Base-by-base conservation (phyloP, 2,888 invertebrate genomes). In the Halocaridina rubra region DNA sequence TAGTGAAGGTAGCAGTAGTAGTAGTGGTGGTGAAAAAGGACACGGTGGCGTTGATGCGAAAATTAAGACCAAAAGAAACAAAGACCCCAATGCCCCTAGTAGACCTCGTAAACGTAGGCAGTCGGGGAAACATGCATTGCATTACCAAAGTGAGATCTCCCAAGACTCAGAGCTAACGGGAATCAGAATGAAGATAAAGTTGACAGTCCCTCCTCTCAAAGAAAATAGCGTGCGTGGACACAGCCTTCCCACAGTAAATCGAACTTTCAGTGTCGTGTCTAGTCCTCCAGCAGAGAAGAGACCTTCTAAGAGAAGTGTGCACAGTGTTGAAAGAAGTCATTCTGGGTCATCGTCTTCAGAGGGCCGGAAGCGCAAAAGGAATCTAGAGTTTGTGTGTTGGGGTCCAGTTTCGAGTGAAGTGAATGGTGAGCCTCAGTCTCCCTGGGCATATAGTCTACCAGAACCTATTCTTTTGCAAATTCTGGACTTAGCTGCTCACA, bases 91-190 rank as follows among this genome's bases (percentile, higher is more conserved):
- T 78, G 82, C 72, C 16, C 78, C 67, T n/a, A 33, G 77, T 16
- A 84, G 72, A 69, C 82, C 82, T 22, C 82, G 82, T 72, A 84
- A 78, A 39, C 82, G 84, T 29, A 84, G 75, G 67, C 84, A 84
- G 75, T 84, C 84, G 0, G 79, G 79, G 30, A 84, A 75, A 39
- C 22, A 30, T 16, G 24, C 74, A 32, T 59, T 75, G 53, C 79
- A 84, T 64, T 88, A 88, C 75, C 80, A 86, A 67, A 88, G 88
- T 84, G 88, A 88, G 74, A 88, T 88, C 53, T 86, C 86, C 46
- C 76, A 82, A 53, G 88, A 86, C 75, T 82, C 88, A 27, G 82
- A 88, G 69, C 80, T 80, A 19, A 84, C 76, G 74, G 84, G 88
- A 22, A 88, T 88, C 69, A 88, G 84, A 75, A 84, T 88, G 69